phyloP scores from a whole-genome alignment of 2,888 invertebrate genomes.

The Aleiodes leptofemur region DNA sequence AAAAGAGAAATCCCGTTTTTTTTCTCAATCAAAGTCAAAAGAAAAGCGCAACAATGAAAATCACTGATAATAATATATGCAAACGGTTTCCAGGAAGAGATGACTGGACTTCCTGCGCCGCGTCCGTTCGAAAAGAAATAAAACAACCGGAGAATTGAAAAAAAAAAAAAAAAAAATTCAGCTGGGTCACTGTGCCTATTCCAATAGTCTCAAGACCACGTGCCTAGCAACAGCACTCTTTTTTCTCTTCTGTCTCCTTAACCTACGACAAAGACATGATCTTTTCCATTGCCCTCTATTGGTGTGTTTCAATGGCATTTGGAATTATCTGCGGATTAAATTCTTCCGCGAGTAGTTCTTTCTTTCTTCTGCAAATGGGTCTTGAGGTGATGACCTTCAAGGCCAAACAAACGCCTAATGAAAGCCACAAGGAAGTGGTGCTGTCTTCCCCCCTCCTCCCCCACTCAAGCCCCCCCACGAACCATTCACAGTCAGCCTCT shows the following conservation, averaged over 20 bases:
- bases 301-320: not conserved
- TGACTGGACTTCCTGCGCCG: slow-evolving; percentile 40
- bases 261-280: slow-evolving; percentile 25
- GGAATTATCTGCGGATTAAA: not conserved
- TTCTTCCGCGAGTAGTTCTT: not conserved
- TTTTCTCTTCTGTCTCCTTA: slow-evolving; percentile 13
- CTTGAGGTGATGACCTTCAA: slow-evolving; percentile 21
- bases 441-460: not conserved
- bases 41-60: not conserved
- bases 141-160: not conserved
- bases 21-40: not conserved
- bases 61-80: slow-evolving; percentile 17
- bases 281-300: not conserved
- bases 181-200: slow-evolving; percentile 16
- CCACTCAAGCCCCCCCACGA: not conserved
- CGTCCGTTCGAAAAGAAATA: not conserved
- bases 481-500: slow-evolving; percentile 12
- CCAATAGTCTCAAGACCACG: not conserved
- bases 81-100: slow-evolving; percentile 45
- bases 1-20: not conserved
- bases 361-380: not conserved
- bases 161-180: not conserved
- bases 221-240: slow-evolving; percentile 26
- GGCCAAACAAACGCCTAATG: slow-evolving; percentile 30
- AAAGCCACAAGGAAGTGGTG: not conserved